These are phyloP conservation scores for Hyaena hyaena DNA, from an alignment of 2,113 vertebrate species.

Conservation along the genomic window DNA sequence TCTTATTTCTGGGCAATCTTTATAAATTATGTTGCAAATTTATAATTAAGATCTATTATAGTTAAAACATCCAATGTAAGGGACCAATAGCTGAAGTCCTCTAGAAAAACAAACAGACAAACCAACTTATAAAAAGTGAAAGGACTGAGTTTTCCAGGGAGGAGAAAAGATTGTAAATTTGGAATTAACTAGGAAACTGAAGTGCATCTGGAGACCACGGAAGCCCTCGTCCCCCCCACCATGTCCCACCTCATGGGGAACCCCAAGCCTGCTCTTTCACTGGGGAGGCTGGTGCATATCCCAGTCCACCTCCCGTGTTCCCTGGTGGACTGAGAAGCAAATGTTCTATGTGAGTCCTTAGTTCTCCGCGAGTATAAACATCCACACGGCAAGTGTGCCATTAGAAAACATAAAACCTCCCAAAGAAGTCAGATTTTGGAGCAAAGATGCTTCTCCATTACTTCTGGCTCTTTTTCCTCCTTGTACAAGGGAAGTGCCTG, in stretches of 20 bases:
- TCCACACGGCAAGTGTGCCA: background rate
- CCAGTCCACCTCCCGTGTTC: background rate
- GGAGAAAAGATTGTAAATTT: background rate
- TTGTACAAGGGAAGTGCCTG: constrained; percentile 45
- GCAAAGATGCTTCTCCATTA: background rate
- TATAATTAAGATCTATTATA: constrained; percentile 73
- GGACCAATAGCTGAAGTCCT: background rate
- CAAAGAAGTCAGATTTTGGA: background rate
- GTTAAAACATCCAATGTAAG: constrained; percentile 25
- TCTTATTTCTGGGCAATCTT: constrained; percentile 57
- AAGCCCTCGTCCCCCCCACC: too few relatives aligned
- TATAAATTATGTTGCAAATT: constrained; percentile 63
- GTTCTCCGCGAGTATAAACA: background rate
- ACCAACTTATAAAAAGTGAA: constrained; percentile 23
- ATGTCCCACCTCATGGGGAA: rapidly evolving
- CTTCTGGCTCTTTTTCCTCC: background rate
- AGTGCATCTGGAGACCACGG: too few relatives aligned
- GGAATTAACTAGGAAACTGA: background rate
- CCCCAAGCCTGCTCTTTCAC: background rate
- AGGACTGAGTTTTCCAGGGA: constrained; percentile 10
- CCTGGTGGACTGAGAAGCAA: background rate
- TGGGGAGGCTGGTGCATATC: background rate
- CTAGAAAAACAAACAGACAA: constrained; percentile 34
- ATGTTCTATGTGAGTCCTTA: background rate
- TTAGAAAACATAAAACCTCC: background rate